phyloP scores from a whole-genome alignment of 1,140 invertebrate genomes.

The Scaptomyza pallida region DNA sequence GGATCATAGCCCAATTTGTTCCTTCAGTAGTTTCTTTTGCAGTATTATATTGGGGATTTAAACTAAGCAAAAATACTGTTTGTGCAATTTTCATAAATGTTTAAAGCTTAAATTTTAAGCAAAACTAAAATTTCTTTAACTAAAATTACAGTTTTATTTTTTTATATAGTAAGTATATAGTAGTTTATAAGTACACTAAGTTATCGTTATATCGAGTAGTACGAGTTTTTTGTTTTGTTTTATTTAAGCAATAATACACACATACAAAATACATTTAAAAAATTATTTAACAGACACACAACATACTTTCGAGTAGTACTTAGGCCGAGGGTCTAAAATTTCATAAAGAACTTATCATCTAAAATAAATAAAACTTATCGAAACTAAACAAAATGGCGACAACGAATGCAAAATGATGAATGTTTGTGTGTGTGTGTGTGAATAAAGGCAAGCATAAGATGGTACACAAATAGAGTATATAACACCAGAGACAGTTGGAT shows the following conservation, averaged over 20 bases:
- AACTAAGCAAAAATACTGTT: conserved; percentile 82
- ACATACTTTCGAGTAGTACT: conserved; percentile 50
- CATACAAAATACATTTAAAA: conserved; percentile 45
- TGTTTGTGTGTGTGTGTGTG: conserved; percentile 1
- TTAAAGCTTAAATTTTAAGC: conserved; percentile 72
- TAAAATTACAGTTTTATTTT: conserved; percentile 47
- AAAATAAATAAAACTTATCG: conserved; percentile 76
- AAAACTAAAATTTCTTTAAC: conserved; percentile 67
- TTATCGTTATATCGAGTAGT: conserved; percentile 34
- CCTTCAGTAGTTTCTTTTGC: conserved; percentile 30
- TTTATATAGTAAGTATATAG: conserved; percentile 13
- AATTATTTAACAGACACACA: conserved; percentile 63
- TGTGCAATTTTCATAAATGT: conserved; percentile 75
- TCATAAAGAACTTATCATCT: conserved; percentile 40
- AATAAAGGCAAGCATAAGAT: conserved; percentile 22
- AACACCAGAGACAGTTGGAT: conserved; percentile 31
- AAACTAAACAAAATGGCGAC: conserved; percentile 69
- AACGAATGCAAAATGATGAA: conserved; percentile 44
- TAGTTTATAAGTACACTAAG: conserved; percentile 27
- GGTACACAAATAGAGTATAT: conserved; percentile 11
- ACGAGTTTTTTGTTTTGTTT: no score
- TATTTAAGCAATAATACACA: conserved; percentile 60
- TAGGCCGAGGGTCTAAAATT: conserved; percentile 32
- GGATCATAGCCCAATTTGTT: conserved; percentile 19
- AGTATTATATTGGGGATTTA: conserved; percentile 36